Conservation (phyloP, 2,113 vertebrate genomes). For the Sminthopsis crassicaudata region DNA sequence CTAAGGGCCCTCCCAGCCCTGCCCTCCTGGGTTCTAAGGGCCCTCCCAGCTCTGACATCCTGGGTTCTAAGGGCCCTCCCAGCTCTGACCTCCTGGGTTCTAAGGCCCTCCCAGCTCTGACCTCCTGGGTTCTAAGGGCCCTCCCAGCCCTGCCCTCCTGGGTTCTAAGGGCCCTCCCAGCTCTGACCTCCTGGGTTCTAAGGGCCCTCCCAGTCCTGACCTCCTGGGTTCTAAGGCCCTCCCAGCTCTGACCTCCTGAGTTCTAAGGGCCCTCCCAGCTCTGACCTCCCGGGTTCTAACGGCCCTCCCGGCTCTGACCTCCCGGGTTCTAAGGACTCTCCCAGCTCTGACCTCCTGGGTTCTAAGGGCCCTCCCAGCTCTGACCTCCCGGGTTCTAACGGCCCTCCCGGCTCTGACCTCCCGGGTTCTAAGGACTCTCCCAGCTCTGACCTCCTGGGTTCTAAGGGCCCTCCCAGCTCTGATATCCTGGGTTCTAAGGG, state of each 20-base stretch:
- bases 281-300: no score
- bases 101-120: no score
- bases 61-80: not conserved
- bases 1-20: not conserved
- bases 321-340: not conserved
- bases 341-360: no score
- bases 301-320: not conserved
- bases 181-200: no score
- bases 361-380: not conserved
- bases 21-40: no score
- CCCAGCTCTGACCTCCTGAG: not conserved
- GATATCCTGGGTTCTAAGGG: no score
- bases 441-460: no score
- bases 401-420: no score
- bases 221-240: not conserved
- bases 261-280: no score
- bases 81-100: not conserved
- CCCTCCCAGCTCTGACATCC: not conserved
- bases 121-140: no score
- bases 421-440: not conserved
- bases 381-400: not conserved
- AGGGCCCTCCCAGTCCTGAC: not conserved
- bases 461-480: not conserved
- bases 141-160: not conserved
- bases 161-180: no score